Evolutionary conservation across 2,888 invertebrate genomes (phyloP), one percentile per base, ranked within the genome.

Genomic region (Heterodera filipjevi): DNA sequence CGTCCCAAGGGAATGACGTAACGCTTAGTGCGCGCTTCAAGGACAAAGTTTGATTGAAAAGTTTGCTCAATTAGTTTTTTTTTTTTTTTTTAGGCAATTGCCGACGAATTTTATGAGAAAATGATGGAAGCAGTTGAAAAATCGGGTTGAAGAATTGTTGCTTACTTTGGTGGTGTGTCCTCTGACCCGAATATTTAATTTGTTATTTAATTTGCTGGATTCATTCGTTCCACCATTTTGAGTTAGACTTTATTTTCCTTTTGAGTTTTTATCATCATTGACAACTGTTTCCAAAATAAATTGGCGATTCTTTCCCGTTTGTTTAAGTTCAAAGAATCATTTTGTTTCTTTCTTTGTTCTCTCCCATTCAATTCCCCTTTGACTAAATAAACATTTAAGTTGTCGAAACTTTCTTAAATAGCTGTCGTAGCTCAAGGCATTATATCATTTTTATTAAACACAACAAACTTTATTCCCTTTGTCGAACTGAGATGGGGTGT

Each of bases 401-500:
- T 39, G 6, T 39, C 8, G 39, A 39, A 39, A n/a, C n/a, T n/a
- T n/a, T n/a, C n/a, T 39, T 39, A 10, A 39, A 6, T 39, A 10
- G 39, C 39, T 39, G 39, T 39, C 39, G 39, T 39, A 39, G 39
- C 39, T 39, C 8, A 39, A 39, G 12, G 8, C 1, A 39, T 39
- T 39, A 12, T 39, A 10, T 10, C 39, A n/a, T n/a, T n/a, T n/a
- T n/a, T n/a, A n/a, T n/a, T n/a, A n/a, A n/a, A n/a, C n/a, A n/a
- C n/a, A n/a, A n/a, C n/a, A n/a, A n/a, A n/a, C n/a, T n/a, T 19
- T n/a, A 74, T 32, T 27, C 66, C 22, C 10, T 16, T 27, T 53
- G n/a, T 8, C 27, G 19, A 12, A 27, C 12, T 70, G 39, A 71
- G 5, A 84, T 84, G 84, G 84, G 84, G n/a, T 73, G 80, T 46